These are phyloP conservation scores for Eueides isabella DNA, from an alignment of 1,140 invertebrate genomes.

Conservation along the genomic window DNA sequence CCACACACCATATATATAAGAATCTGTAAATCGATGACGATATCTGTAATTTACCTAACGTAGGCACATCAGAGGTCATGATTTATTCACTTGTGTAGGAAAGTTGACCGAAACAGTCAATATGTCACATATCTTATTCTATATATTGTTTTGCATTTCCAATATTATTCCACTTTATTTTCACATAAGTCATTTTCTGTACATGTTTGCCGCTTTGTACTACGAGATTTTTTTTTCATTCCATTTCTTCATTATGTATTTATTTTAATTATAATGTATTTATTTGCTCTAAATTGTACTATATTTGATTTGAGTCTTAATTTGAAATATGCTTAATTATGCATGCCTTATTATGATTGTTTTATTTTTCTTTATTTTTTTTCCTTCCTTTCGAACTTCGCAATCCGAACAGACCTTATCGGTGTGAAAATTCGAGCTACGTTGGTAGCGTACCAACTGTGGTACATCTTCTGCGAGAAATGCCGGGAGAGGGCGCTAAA, in stretches of 20 bases:
- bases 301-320: neutral
- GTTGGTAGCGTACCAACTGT: constrained; percentile 87
- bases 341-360: constrained; percentile 32
- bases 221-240: neutral
- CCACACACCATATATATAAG: neutral
- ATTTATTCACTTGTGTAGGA: neutral
- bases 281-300: neutral
- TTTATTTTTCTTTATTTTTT: constrained; percentile 32
- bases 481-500: constrained; percentile 89
- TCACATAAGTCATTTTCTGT: neutral
- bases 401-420: constrained; percentile 48
- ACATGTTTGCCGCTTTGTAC: neutral
- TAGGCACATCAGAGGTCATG: neutral
- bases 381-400: constrained; percentile 35
- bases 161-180: neutral
- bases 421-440: constrained; percentile 59
- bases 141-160: neutral
- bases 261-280: too few species aligned
- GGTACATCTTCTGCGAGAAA: constrained; percentile 95
- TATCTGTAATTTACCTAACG: neutral
- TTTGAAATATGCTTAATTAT: constrained; percentile 30
- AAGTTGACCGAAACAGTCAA: neutral
- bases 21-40: neutral
- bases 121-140: neutral
- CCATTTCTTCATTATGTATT: neutral